These are phyloP conservation scores for Leucophora obtusa DNA, from an alignment of 2,888 invertebrate species.

Conservation along the genomic window DNA sequence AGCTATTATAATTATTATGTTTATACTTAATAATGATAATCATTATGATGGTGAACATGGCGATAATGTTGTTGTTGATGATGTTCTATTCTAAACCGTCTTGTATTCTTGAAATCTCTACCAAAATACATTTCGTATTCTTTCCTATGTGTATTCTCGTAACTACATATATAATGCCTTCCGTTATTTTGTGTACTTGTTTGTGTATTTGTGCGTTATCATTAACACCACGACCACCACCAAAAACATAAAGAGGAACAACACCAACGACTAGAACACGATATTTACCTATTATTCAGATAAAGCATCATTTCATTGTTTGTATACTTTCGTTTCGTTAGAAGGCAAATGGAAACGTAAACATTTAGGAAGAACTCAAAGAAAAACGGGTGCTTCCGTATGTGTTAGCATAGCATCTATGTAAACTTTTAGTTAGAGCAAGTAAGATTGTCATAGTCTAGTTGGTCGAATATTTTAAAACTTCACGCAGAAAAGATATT, in stretches of 20 bases:
- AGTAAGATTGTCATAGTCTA: too few relatives aligned
- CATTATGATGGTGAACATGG: background rate
- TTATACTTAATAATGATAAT: background rate
- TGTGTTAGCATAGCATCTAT: too few relatives aligned
- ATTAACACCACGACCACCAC: background rate
- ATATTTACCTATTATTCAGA: background rate
- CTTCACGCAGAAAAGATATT: too few relatives aligned
- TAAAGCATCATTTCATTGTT: background rate
- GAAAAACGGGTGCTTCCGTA: background rate
- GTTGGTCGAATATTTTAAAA: too few relatives aligned
- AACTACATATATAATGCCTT: background rate
- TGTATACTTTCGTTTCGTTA: background rate
- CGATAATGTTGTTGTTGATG: background rate
- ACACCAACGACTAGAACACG: background rate
- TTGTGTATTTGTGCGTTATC: background rate
- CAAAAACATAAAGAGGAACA: background rate
- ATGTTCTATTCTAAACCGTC: background rate
- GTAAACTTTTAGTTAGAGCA: too few relatives aligned
- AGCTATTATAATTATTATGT: too few relatives aligned
- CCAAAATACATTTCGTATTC: background rate
- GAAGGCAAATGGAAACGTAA: background rate
- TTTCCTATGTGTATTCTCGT: background rate
- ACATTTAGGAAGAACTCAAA: background rate
- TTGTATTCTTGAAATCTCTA: background rate
- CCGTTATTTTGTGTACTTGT: background rate